These are phyloP conservation scores for Nymphalis io DNA, from an alignment of 1,140 invertebrate species.

Conservation along the genomic window DNA sequence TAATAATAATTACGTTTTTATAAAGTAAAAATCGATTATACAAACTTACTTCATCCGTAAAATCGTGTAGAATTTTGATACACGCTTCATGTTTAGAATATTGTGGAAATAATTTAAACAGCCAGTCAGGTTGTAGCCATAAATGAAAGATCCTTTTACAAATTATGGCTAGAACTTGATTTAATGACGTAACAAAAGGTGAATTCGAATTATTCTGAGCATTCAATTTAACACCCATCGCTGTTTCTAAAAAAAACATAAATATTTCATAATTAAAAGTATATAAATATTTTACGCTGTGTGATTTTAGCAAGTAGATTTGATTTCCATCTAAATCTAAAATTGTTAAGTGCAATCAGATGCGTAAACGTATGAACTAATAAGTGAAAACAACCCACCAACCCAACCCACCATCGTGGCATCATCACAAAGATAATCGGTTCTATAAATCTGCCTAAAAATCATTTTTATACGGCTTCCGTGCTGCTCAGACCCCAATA, in stretches of 20 bases:
- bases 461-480: too few relatives aligned
- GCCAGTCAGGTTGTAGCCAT: conserved; percentile 74
- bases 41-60: conserved; percentile 60
- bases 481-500: too few relatives aligned
- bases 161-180: conserved; percentile 51
- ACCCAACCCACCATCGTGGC: too few relatives aligned
- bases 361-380: too few relatives aligned
- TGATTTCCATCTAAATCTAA: too few relatives aligned
- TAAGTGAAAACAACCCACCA: too few relatives aligned
- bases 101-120: conserved; percentile 62
- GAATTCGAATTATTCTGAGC: conserved; percentile 56
- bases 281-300: too few relatives aligned
- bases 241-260: conserved; percentile 54
- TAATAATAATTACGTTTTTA: not conserved
- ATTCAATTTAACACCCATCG: conserved; percentile 72
- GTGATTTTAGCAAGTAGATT: too few relatives aligned
- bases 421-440: too few relatives aligned
- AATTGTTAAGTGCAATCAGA: too few relatives aligned
- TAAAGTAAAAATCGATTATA: not conserved
- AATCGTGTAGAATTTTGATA: conserved; percentile 52
- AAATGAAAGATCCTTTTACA: conserved; percentile 71
- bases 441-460: too few relatives aligned
- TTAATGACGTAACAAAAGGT: conserved; percentile 58
- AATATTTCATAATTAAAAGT: too few relatives aligned
- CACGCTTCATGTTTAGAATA: conserved; percentile 47